phyloP scores from a whole-genome alignment of 92 coral and sea anemone genomes.

The Scolanthus callimorphus region DNA sequence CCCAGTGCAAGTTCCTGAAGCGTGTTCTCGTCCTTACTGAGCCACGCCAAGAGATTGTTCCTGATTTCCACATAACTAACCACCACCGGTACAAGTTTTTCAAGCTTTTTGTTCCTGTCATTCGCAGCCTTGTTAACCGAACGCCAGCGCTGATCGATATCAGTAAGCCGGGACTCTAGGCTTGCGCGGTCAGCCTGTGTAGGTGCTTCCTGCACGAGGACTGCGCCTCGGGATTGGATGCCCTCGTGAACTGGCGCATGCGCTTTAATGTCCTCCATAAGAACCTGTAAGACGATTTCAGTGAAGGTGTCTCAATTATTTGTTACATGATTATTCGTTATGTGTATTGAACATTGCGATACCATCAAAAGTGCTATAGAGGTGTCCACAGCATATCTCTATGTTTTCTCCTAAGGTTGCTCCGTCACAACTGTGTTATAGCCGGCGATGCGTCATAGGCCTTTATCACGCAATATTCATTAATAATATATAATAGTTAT shows the following conservation, averaged over 20 bases:
- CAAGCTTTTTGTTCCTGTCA: constrained; percentile 76
- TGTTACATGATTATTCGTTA: too few species aligned
- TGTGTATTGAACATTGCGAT: too few species aligned
- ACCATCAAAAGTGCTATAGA: too few species aligned
- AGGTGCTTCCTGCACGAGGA: constrained; percentile 51
- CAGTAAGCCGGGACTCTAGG: constrained; percentile 59
- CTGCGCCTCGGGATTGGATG: constrained; percentile 65
- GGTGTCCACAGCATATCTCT: too few species aligned
- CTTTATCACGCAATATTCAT: too few species aligned
- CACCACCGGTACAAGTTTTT: constrained; percentile 75
- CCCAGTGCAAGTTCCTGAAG: constrained; percentile 52
- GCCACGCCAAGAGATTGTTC: constrained; percentile 70
- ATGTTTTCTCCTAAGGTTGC: too few species aligned
- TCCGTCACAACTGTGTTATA: too few species aligned
- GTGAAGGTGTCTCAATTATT: too few species aligned
- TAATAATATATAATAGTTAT: too few species aligned
- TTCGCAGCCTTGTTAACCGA: constrained; percentile 53
- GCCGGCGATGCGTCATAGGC: too few species aligned
- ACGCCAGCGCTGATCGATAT: constrained; percentile 76
- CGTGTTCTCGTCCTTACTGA: constrained; percentile 73
- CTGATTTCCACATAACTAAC: constrained; percentile 70
- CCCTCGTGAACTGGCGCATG: constrained; percentile 77
- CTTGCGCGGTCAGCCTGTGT: constrained; percentile 67
- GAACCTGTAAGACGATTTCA: constrained; percentile 44
- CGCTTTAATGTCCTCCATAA: constrained; percentile 65